Evolutionary conservation across 2,797 vertebrate genomes (phyloP).

Genomic region (Pachyuromys duprasi): DNA sequence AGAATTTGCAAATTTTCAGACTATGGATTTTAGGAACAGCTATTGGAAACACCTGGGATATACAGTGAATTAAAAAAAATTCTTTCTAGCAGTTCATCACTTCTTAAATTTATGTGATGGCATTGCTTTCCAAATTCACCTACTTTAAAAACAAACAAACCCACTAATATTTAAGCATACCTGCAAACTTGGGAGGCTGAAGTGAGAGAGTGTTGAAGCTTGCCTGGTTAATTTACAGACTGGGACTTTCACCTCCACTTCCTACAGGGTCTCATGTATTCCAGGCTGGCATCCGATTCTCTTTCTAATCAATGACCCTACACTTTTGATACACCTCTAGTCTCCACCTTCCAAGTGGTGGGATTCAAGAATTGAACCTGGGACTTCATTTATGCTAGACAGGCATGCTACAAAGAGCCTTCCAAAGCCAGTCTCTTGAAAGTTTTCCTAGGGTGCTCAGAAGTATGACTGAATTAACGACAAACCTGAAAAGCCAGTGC

Average conservation of each 20-base stretch:
- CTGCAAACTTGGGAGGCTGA: neutral
- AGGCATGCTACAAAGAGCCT: neutral
- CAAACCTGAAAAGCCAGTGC: neutral
- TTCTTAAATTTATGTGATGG: neutral
- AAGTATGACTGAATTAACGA: neutral
- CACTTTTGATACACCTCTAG: neutral
- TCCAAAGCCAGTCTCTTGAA: neutral
- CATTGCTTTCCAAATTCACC: constrained; percentile 37
- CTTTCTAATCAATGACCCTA: neutral
- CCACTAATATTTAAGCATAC: neutral
- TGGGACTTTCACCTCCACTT: neutral
- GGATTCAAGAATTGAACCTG: neutral
- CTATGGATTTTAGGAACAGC: neutral
- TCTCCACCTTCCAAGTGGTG: neutral
- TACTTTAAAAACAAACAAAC: neutral
- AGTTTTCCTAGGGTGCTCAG: constrained; percentile 33
- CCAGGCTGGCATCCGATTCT: neutral
- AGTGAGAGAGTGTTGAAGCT: neutral
- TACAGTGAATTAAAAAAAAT: neutral
- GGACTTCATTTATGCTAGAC: neutral
- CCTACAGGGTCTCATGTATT: neutral
- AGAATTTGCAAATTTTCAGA: constrained; percentile 41
- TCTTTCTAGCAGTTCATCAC: neutral
- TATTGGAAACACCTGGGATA: neutral
- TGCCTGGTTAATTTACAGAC: neutral